phyloP scores from a whole-genome alignment of 2,888 invertebrate genomes.

The Clitarchus hookeri region DNA sequence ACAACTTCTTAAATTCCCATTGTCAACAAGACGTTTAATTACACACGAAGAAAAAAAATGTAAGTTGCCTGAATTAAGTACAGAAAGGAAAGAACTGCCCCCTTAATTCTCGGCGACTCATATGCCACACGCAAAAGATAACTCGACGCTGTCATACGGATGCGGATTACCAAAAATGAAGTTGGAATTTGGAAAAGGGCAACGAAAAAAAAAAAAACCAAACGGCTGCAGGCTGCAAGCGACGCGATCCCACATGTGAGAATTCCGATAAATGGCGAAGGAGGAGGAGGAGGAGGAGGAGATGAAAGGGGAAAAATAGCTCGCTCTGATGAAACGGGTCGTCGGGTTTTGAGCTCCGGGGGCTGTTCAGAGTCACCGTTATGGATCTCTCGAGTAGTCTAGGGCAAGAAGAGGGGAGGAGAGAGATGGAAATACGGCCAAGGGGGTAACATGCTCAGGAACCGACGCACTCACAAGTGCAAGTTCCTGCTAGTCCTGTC shows the following conservation, averaged over 20 bases:
- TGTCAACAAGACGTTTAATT: too few species aligned
- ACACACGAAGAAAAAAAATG: too few species aligned
- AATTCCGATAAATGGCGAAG: conserved; percentile 11
- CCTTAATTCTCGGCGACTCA: too few species aligned
- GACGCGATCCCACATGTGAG: neutral
- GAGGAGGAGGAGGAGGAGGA: neutral
- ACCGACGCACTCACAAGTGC: too few species aligned
- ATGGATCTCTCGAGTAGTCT: neutral
- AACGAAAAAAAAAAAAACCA: neutral
- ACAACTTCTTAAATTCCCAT: too few species aligned
- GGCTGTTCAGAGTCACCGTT: neutral
- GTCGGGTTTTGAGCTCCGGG: neutral
- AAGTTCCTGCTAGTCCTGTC: too few species aligned
- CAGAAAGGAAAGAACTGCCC: too few species aligned
- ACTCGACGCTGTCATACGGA: neutral
- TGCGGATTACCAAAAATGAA: neutral
- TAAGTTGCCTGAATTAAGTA: too few species aligned
- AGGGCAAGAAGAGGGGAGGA: neutral
- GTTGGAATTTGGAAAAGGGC: neutral
- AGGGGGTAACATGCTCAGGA: neutral
- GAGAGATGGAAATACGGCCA: neutral
- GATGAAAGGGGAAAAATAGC: neutral
- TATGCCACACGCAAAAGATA: too few species aligned
- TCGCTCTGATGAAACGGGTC: neutral
- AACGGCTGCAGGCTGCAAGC: neutral